Evolutionary conservation across 1,140 invertebrate species (phyloP), one percentile per base, ranked within the genome.

Genomic region (Anadara kagoshimensis): DNA sequence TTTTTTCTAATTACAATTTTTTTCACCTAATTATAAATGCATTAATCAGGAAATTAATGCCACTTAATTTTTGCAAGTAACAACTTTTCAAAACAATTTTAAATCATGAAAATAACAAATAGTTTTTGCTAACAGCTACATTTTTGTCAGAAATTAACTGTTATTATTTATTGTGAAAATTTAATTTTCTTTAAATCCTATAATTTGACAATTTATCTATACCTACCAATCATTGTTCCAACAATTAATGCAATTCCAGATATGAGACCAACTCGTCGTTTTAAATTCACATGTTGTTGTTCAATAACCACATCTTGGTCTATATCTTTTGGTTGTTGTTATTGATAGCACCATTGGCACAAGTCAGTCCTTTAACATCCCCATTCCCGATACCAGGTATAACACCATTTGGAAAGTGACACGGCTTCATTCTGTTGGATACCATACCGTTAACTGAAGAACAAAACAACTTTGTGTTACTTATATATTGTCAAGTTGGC

Each of bases 211-310:
- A 26, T 22, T 3, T 57, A 58, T 8, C 1, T 7, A 10, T 41
- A 70, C 73, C 44, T 95, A 69, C 95, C 87, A 54, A 87, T 88
- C 78, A 89, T 86, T 22, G 84, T 87, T 18, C 87, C 87, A 26
- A 88, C 84, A 62, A 89, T 88, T 11, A 89, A 65, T 14, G 83
- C 77, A 1, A 87, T 82, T 11, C 84, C 86, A 29, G 80, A 83
- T 10, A 87, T n/a, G 18, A 87, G 76, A 18, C 83, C 83, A 14
- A 89, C 78, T 61, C 77, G 68, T 71, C 83, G 80, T 80, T 86
- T 75, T 53, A 88, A 51, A 44, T 80, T 73, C 1, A 84, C 73
- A 8, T 67, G 64, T 14, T 73, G 73, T 44, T 76, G 51, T 12
- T 70, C 47, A 4, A 51, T 45, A 11, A 36, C 24, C 12, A 45